phyloP scores from a whole-genome alignment of 2,797 vertebrate genomes.

The Typhlichthys eigenmanni region DNA sequence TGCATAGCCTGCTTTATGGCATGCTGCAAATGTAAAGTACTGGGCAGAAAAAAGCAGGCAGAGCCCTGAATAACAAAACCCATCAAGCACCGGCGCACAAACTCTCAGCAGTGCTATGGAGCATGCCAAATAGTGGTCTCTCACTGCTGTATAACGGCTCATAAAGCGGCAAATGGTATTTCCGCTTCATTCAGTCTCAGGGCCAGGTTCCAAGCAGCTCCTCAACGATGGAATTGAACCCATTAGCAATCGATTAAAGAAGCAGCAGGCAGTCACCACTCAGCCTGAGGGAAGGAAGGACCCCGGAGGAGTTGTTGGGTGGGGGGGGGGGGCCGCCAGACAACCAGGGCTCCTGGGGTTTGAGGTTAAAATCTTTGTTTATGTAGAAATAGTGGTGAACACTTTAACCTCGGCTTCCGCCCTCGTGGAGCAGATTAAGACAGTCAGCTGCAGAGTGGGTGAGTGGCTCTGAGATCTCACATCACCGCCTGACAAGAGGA shows the following conservation, averaged over 20 bases:
- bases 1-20: slow-evolving; percentile 63
- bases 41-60: slow-evolving; percentile 69
- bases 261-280: slow-evolving; percentile 77
- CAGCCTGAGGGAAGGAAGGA: slow-evolving; percentile 50
- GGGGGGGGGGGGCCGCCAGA: slow-evolving; percentile 24
- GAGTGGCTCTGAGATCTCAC: slow-evolving; percentile 48
- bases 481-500: slow-evolving; percentile 30
- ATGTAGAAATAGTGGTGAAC: slow-evolving; percentile 60
- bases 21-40: slow-evolving; percentile 74
- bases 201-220: slow-evolving; percentile 80
- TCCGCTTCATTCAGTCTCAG: slow-evolving; percentile 82
- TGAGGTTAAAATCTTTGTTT: slow-evolving; percentile 73
- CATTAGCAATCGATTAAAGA: slow-evolving; percentile 87
- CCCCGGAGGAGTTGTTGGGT: slow-evolving; percentile 6
- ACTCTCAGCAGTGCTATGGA: slow-evolving; percentile 73
- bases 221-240: slow-evolving; percentile 79
- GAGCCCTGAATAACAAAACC: slow-evolving; percentile 70
- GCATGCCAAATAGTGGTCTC: slow-evolving; percentile 81
- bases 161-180: slow-evolving; percentile 83
- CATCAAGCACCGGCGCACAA: slow-evolving; percentile 75
- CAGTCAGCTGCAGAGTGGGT: slow-evolving; percentile 21
- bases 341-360: slow-evolving; percentile 48
- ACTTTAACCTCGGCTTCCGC: slow-evolving; percentile 51
- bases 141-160: slow-evolving; percentile 81
- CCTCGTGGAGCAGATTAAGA: slow-evolving; percentile 57